Evolutionary conservation across 2,888 invertebrate species (phyloP).

Genomic region (Acheta domesticus): DNA sequence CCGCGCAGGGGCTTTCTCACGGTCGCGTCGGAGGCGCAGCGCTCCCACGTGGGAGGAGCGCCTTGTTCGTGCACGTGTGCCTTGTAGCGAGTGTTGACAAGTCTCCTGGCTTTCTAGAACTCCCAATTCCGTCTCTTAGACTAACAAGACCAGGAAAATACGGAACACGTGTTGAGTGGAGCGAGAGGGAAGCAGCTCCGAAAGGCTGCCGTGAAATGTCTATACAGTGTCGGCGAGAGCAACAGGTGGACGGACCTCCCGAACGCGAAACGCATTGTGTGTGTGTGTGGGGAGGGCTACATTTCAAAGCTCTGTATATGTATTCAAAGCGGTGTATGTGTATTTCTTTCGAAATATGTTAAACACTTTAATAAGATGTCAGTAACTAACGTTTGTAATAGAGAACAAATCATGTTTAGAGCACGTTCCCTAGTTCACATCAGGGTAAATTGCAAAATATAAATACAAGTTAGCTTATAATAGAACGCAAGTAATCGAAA

Average conservation of each 20-base stretch:
- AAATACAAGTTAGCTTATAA: background rate
- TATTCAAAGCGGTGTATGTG: too few species aligned
- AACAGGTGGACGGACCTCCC: background rate
- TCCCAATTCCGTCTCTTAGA: conserved; percentile 18
- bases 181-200: too few species aligned
- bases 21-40: background rate
- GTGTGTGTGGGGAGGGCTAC: too few species aligned
- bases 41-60: background rate
- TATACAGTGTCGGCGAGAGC: background rate
- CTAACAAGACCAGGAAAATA: background rate
- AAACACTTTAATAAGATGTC: too few species aligned
- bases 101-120: conserved; percentile 18
- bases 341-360: too few species aligned
- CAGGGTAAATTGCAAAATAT: too few species aligned
- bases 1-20: background rate
- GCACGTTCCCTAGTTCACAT: too few species aligned
- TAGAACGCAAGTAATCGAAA: background rate
- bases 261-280: too few species aligned
- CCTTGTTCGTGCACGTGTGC: background rate
- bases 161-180: background rate
- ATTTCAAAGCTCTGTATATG: too few species aligned
- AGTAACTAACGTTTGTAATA: too few species aligned
- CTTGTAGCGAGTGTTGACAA: background rate
- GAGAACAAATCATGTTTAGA: too few species aligned
- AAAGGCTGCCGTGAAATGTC: too few species aligned